A percentile compares a stretch with the other conserved stretches of the same genome.
phyloP scores from a whole-genome alignment of 2,113 vertebrate species.

The Coreoperca whiteheadi region DNA sequence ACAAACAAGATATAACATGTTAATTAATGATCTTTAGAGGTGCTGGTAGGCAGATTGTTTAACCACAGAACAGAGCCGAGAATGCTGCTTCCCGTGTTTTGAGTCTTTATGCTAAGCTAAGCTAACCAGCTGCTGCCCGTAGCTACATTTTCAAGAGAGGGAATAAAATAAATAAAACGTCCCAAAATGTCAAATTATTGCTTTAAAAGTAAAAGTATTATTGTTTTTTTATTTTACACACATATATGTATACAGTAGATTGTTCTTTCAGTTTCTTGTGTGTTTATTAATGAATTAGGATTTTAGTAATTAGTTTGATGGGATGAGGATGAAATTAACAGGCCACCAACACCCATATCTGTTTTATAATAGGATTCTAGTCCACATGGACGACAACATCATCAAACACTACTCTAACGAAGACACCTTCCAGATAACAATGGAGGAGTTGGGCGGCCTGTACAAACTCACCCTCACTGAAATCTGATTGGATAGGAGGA shows the following conservation, averaged over 20 bases:
- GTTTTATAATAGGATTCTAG: slow-evolving; percentile 89
- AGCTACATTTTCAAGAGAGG: neutral
- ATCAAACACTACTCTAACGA: slow-evolving; percentile 99
- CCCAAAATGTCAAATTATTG: too few relatives aligned
- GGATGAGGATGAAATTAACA: neutral
- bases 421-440: slow-evolving; percentile 98
- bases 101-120: neutral
- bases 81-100: neutral
- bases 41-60: too few relatives aligned
- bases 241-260: too few relatives aligned
- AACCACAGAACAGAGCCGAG: neutral
- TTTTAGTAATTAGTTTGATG: neutral
- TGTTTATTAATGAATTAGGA: neutral
- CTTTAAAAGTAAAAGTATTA: too few relatives aligned
- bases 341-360: neutral
- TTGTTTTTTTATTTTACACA: too few relatives aligned
- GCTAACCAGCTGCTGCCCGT: neutral
- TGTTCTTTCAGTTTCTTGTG: too few relatives aligned
- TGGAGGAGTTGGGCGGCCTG: slow-evolving; percentile 91
- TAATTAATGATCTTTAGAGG: too few relatives aligned
- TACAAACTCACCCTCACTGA: slow-evolving; percentile 97
- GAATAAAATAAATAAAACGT: too few relatives aligned
- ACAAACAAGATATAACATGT: too few relatives aligned
- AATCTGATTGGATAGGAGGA: slow-evolving; percentile 85
- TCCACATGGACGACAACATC: slow-evolving; percentile 99